Evolutionary conservation across 2,888 invertebrate species (phyloP).

Genomic region (Serrognathus titanus): DNA sequence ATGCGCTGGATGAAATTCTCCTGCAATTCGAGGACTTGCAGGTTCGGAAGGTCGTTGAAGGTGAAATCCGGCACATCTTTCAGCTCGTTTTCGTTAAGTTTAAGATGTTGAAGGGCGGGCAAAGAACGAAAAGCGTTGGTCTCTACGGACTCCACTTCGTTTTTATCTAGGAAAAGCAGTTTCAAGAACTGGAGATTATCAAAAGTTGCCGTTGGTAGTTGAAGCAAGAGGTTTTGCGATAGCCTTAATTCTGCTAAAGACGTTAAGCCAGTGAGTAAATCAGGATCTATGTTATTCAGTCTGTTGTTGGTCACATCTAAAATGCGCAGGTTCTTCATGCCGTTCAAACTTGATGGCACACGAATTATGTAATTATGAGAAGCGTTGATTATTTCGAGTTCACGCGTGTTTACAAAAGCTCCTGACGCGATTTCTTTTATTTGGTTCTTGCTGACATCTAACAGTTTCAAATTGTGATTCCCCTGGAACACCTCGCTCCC

Average conservation of each 20-base stretch:
- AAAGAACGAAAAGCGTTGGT: slow-evolving; percentile 68
- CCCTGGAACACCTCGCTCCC: slow-evolving; percentile 67
- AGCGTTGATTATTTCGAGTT: slow-evolving; percentile 70
- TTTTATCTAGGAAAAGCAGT: slow-evolving; percentile 75
- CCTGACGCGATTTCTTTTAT: slow-evolving; percentile 65
- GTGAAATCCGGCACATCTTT: slow-evolving; percentile 71
- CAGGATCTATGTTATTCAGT: slow-evolving; percentile 65
- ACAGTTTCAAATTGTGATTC: slow-evolving; percentile 58
- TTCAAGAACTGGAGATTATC: slow-evolving; percentile 66
- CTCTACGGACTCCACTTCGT: slow-evolving; percentile 73
- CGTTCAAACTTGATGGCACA: slow-evolving; percentile 68
- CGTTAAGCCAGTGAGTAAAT: slow-evolving; percentile 66
- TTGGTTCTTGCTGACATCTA: slow-evolving; percentile 75
- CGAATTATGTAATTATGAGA: slow-evolving; percentile 74
- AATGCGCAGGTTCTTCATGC: slow-evolving; percentile 64
- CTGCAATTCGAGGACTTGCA: slow-evolving; percentile 74
- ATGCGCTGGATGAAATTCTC: slow-evolving; percentile 69
- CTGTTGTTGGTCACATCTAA: slow-evolving; percentile 78
- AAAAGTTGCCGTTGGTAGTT: slow-evolving; percentile 69
- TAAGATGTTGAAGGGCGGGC: slow-evolving; percentile 59
- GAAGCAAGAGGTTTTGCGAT: slow-evolving; percentile 70
- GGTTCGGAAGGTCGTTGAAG: slow-evolving; percentile 71
- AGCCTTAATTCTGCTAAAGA: slow-evolving; percentile 69
- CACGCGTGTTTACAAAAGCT: slow-evolving; percentile 60
- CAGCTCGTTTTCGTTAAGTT: slow-evolving; percentile 69